Conservation (phyloP, 1,140 invertebrate genomes). For the Halictus rubicundus region DNA sequence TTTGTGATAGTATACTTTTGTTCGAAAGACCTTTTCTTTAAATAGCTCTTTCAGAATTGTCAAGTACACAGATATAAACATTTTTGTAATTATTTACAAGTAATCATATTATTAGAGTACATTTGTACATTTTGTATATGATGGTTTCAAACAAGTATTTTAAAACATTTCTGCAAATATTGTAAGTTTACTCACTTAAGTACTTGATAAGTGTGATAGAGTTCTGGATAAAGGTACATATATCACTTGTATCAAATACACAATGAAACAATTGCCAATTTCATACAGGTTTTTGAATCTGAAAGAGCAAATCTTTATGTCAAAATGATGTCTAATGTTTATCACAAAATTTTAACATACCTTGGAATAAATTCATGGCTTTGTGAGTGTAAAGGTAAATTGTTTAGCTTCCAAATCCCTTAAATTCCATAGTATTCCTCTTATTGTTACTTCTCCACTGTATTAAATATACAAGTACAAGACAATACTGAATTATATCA, state of each 20-base stretch:
- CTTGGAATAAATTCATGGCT: slow-evolving; percentile 61
- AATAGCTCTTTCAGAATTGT: slow-evolving; percentile 18
- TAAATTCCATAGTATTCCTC: not conserved
- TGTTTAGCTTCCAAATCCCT: not conserved
- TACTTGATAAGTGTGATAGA: slow-evolving; percentile 62
- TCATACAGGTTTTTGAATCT: slow-evolving; percentile 56
- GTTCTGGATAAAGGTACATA: slow-evolving; percentile 47
- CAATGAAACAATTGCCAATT: slow-evolving; percentile 47
- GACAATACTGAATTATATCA: not conserved
- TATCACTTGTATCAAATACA: slow-evolving; percentile 51
- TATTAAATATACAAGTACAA: slow-evolving; percentile 1
- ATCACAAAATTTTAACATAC: slow-evolving; percentile 61
- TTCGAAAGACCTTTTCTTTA: not conserved
- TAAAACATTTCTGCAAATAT: slow-evolving; percentile 71
- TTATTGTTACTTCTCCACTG: not conserved
- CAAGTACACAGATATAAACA: not conserved
- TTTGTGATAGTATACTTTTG: not conserved
- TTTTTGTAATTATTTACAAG: slow-evolving; percentile 10
- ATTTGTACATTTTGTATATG: slow-evolving; percentile 17
- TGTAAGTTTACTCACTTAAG: slow-evolving; percentile 67
- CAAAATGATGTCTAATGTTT: slow-evolving; percentile 61
- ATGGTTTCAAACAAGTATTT: slow-evolving; percentile 21
- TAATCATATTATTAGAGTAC: not conserved
- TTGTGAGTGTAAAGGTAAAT: slow-evolving; percentile 66
- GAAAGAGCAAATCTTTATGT: slow-evolving; percentile 50